phyloP scores from a whole-genome alignment of 1,140 invertebrate genomes.

The Solenopsis invicta region DNA sequence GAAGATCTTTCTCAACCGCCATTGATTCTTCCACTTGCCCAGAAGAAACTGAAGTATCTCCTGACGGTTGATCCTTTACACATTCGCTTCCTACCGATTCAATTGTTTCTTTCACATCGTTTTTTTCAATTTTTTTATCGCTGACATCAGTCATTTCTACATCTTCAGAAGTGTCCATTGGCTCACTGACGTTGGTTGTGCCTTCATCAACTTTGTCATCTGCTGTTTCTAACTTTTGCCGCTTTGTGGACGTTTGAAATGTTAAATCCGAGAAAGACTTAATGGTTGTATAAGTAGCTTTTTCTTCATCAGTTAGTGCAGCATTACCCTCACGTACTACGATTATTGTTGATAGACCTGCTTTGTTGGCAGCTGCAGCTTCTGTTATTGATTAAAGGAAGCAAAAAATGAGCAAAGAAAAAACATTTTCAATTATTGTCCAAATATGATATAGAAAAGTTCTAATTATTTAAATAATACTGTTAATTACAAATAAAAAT shows the following conservation, averaged over 20 bases:
- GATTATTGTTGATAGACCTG: slow-evolving; percentile 90
- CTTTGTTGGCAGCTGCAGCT: slow-evolving; percentile 92
- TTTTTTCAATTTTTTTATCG: slow-evolving; percentile 69
- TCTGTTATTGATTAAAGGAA: slow-evolving; percentile 87
- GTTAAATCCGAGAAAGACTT: slow-evolving; percentile 87
- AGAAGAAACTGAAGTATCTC: slow-evolving; percentile 28
- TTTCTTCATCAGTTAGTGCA: slow-evolving; percentile 89
- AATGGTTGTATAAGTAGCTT: slow-evolving; percentile 88
- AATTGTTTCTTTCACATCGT: slow-evolving; percentile 61
- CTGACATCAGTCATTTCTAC: slow-evolving; percentile 74
- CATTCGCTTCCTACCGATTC: slow-evolving; percentile 30
- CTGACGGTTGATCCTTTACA: slow-evolving; percentile 39
- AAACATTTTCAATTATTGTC: background rate
- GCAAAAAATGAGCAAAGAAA: slow-evolving; percentile 12
- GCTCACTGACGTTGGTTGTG: slow-evolving; percentile 65
- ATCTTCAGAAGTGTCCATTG: slow-evolving; percentile 82
- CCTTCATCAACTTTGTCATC: slow-evolving; percentile 73
- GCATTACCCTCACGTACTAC: slow-evolving; percentile 93
- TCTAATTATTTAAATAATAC: too few species aligned
- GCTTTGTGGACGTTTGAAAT: slow-evolving; percentile 82
- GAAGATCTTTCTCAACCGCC: slow-evolving; percentile 50
- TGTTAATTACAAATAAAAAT: background rate
- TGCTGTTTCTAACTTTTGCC: slow-evolving; percentile 82
- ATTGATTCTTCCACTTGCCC: slow-evolving; percentile 52
- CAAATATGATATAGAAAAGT: slow-evolving; percentile 3